Base-by-base conservation (phyloP, 2,888 invertebrate genomes). In the Nemurella pictetii region DNA sequence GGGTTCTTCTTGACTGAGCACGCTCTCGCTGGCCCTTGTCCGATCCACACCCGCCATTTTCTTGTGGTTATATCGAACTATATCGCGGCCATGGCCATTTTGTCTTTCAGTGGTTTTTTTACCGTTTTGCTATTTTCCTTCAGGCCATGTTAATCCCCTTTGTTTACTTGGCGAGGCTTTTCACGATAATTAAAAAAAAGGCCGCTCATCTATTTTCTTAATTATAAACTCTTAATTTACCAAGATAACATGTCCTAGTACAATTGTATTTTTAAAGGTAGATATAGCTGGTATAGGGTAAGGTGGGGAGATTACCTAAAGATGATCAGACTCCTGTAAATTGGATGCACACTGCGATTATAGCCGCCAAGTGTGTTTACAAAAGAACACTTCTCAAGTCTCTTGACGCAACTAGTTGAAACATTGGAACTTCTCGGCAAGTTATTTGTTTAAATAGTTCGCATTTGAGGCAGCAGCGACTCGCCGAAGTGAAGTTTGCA, bases 1-100 rank as follows among this genome's bases (percentile, higher is more conserved):
- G 84, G 85, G 77, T 80, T 85, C 5, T 91, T 90, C 86, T 83
- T 89, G 84, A 83, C 73, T 82, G 84, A 35, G 85, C 86, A 85
- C 80, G 84, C 86, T 80, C 86, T 80, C 85, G 78, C 84, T 85
- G 32, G 30, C 83, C 85, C 84, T 74, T 81, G 83, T 82, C 84
- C 77, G 83, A 77, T 83, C 85, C n/a, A n/a, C n/a, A n/a, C 72
- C 86, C 85, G 84, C 85, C 85, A 85, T 85, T 85, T 85, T 85
- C 84, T 83, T 80, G 84, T n/a, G 80, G 80, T 80, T 55, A 55
- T 55, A 55, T 55, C 55, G 55, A 20, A 55, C 55, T 55, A 55
- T 55, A 55, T 55, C 12, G 55, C 55, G 55, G 3, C 55, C 9
- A 15, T 15, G 55, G 55, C 55, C 55, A 55, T 55, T 55, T 55